Percentiles rank a stretch among this genome's conserved stretches.
Conservation (phyloP, 2,888 invertebrate species). For the Lasioglossum malachurum region DNA sequence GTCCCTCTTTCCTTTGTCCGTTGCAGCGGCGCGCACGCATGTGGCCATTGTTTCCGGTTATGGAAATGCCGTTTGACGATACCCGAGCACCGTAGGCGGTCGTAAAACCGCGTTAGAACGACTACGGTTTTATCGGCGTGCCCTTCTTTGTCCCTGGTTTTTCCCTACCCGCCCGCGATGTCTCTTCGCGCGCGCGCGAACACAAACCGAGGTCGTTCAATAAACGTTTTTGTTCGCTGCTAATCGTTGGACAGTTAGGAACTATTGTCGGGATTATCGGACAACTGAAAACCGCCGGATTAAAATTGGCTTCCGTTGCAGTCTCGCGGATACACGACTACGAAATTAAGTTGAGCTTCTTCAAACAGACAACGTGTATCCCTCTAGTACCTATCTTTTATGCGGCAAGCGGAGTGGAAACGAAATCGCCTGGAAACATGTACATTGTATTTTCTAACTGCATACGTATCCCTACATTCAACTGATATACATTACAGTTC, state of each 20-base stretch:
- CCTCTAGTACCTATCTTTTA: not conserved
- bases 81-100: constrained; percentile 16
- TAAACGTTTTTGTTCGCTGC: constrained; percentile 5
- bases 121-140: constrained; percentile 19
- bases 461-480: not conserved
- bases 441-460: too few species aligned
- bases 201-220: not conserved
- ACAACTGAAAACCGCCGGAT: not conserved
- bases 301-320: not conserved
- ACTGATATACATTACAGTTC: not conserved
- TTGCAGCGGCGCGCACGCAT: not conserved
- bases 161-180: not conserved
- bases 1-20: constrained; percentile 16
- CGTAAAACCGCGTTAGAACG: constrained; percentile 38
- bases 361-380: not conserved
- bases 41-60: constrained; percentile 36
- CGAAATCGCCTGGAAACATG: not conserved
- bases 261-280: not conserved
- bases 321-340: not conserved
- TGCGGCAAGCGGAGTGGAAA: not conserved
- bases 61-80: constrained; percentile 44
- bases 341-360: not conserved
- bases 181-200: not conserved
- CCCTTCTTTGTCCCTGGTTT: constrained; percentile 10
- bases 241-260: constrained; percentile 1